Evolutionary conservation across 30 jellyfish, hydroid and myxozoan species (phyloP).

Genomic region (Pelagia noctiluca): DNA sequence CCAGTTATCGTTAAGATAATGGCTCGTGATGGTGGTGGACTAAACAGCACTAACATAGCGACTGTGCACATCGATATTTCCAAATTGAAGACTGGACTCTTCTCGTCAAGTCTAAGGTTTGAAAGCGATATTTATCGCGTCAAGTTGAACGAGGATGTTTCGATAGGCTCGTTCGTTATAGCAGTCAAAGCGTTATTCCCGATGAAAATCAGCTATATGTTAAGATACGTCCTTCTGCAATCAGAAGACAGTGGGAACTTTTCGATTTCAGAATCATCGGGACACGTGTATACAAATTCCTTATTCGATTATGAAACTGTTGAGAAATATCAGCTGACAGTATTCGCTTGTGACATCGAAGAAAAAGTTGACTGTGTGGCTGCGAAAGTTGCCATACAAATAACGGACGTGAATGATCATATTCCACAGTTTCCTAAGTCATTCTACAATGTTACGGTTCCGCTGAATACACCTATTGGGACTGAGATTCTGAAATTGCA

Average conservation of each 20-base stretch:
- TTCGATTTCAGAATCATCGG: conserved; percentile 65
- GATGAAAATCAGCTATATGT: conserved; percentile 15
- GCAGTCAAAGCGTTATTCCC: conserved; percentile 69
- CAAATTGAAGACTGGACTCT: neutral
- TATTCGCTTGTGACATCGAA: conserved; percentile 75
- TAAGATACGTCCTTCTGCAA: conserved; percentile 59
- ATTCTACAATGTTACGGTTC: conserved; percentile 26
- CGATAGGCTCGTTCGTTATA: conserved; percentile 46
- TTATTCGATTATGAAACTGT: conserved; percentile 72
- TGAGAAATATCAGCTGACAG: conserved; percentile 50
- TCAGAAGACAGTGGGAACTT: conserved; percentile 24
- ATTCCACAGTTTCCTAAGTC: conserved; percentile 54
- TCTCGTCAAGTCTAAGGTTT: conserved; percentile 43
- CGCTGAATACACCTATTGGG: conserved; percentile 42
- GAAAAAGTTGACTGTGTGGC: conserved; percentile 79
- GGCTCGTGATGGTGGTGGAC: conserved; percentile 66
- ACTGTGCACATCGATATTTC: conserved; percentile 15
- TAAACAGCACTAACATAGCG: conserved; percentile 61
- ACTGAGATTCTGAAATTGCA: conserved; percentile 23
- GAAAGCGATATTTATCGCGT: conserved; percentile 25
- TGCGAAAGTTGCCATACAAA: conserved; percentile 49
- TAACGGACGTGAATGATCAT: conserved; percentile 79
- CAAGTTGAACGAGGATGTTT: conserved; percentile 68
- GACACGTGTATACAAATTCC: conserved; percentile 49
- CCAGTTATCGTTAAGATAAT: neutral